phyloP scores from a whole-genome alignment of 2,113 vertebrate species.

The Amphiprion percula region DNA sequence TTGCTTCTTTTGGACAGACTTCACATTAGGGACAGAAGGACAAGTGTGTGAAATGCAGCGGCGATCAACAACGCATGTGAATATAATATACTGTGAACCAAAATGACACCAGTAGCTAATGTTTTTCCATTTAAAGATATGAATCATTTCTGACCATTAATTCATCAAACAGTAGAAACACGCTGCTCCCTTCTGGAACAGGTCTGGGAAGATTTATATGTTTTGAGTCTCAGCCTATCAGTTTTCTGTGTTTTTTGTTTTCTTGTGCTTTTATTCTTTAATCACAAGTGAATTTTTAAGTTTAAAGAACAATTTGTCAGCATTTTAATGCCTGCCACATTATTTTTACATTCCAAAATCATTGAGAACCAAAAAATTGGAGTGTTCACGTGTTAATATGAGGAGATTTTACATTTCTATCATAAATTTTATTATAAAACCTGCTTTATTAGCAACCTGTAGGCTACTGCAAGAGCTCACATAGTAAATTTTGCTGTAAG shows the following conservation, averaged over 20 bases:
- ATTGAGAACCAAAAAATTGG: too few species aligned
- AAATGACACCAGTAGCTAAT: neutral
- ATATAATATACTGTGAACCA: neutral
- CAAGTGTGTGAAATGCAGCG: neutral
- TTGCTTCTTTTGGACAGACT: conserved; percentile 27
- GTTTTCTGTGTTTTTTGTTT: too few species aligned
- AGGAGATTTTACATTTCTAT: too few species aligned
- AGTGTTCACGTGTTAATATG: too few species aligned
- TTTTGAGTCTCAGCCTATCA: neutral
- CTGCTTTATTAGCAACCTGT: too few species aligned
- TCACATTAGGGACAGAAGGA: neutral
- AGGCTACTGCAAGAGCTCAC: too few species aligned
- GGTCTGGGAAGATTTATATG: neutral
- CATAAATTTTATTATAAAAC: too few species aligned
- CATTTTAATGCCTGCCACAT: neutral
- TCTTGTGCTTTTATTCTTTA: too few species aligned
- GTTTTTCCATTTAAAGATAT: neutral
- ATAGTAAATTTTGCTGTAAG: too few species aligned
- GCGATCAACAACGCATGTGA: too few species aligned
- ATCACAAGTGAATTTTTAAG: too few species aligned
- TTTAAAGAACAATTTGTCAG: neutral
- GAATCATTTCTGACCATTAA: neutral
- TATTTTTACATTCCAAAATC: neutral
- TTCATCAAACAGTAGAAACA: conserved; percentile 24
- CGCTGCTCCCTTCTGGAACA: neutral